Base-by-base conservation (phyloP, 2,888 invertebrate genomes). In the Tromatobia lineatoria region DNA sequence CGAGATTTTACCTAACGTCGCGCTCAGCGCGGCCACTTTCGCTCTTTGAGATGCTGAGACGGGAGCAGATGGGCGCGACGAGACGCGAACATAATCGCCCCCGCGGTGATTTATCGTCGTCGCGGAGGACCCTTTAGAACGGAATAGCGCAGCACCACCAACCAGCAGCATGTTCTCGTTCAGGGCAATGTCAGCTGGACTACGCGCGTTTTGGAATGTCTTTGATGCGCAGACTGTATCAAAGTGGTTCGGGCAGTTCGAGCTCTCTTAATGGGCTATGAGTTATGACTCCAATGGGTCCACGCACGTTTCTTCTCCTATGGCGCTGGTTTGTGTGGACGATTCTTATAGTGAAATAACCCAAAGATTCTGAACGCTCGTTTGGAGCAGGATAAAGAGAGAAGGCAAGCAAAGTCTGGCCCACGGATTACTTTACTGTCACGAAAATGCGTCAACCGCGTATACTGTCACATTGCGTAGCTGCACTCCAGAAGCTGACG, bases 181-280 rank as follows among this genome's bases (percentile, higher is more conserved):
- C 38, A n/a, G 61, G 34, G 52, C 67, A 80, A 75, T 70, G 57
- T 73, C 71, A 73, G 57, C 73, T 73, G 57, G 78, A 77, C 71
- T 13, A 20, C 71, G 71, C 74, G 47, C 20, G 11, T 74, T 82
- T 82, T 71, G 91, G 93, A 92, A 93, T 93, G 92, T 89, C 93
- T 93, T 93, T 93, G 93, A 93, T 91, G 92, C 90, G 85, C 85
- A 86, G 89, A 90, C 90, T 91, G 90, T 93, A 93, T 93, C 92
- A 93, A 93, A 92, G 92, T 91, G 89, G 90, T 89, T 77, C 84
- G 85, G 87, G 87, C 90, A 89, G 89, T 91, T 90, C 88, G 89
- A 89, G 90, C 86, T 88, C 89, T 88, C 92, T 92, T 93, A 93
- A 93, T 92, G 92, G 92, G 91, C 90, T 91, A 92, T 92, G 92